Conservation (phyloP, 2,888 invertebrate species). For the Cryptophagus acutangulus region DNA sequence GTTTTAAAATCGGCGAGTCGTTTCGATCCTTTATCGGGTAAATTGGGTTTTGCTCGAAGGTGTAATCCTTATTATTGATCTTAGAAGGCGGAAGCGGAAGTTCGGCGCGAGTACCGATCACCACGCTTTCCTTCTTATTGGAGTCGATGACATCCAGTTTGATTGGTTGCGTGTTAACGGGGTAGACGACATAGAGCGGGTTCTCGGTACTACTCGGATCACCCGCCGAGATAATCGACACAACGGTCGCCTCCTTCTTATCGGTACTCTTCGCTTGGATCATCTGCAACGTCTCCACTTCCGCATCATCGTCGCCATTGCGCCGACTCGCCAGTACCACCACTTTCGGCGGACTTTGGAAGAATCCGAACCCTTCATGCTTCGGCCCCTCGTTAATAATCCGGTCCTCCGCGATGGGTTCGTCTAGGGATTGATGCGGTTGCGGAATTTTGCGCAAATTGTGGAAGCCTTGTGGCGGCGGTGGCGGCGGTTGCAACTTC, state of each 20-base stretch:
- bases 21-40: conserved; percentile 43
- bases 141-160: conserved; percentile 48
- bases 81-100: conserved; percentile 45
- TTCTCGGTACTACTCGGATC: conserved; percentile 37
- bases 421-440: conserved; percentile 18
- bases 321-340: conserved; percentile 48
- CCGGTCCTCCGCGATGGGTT: conserved; percentile 32
- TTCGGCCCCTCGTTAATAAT: conserved; percentile 32
- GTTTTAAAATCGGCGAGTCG: conserved; percentile 47
- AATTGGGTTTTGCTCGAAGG: conserved; percentile 49
- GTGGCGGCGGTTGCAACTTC: conserved; percentile 45
- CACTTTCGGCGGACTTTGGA: conserved; percentile 46
- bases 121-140: conserved; percentile 51
- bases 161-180: conserved; percentile 53
- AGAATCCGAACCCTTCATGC: conserved; percentile 37
- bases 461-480: conserved; percentile 45
- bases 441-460: conserved; percentile 52
- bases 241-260: conserved; percentile 32
- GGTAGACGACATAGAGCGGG: conserved; percentile 54
- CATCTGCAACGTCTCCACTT: conserved; percentile 65
- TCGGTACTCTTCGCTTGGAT: conserved; percentile 54
- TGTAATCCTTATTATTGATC: conserved; percentile 37
- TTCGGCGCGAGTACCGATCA: conserved; percentile 54
- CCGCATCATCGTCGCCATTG: conserved; percentile 48
- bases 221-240: conserved; percentile 18